Evolutionary conservation across 2,797 vertebrate species (phyloP), one percentile per base, ranked within the genome.

Genomic region (Pampus argenteus): DNA sequence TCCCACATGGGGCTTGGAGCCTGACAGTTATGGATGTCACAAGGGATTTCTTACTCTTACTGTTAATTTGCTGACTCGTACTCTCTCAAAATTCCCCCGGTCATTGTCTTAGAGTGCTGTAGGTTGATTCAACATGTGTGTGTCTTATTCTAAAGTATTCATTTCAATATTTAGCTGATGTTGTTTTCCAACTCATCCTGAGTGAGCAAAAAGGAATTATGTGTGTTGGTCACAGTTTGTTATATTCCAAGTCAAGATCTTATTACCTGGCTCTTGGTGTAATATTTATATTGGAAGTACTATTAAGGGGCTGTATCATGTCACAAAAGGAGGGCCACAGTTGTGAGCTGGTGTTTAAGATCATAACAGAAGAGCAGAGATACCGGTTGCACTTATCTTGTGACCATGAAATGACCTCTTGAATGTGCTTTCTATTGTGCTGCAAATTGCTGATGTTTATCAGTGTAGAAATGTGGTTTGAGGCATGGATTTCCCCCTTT

Each of bases 361-460:
- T 51, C 31, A 55, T 1, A 23, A 9, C 38, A 56, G 54, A 62
- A 1, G 14, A 9, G 54, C 58, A 28, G 69, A 40, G 36, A 59
- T 3, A 9, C 7, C 22, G 47, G 17, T 26, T 11, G 7, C 23
- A 18, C 42, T 62, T 44, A 50, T 74, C 42, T 51, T 4, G 2
- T 31, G 60, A 78, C 60, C 61, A 11, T 66, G 23, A 70, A 45
- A 55, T 11, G 25, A 61, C 66, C 60, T 67, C 26, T 9, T 57
- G 2, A 40, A 18, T 54, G 51, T n/a, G 25, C 18, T 74, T 25
- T 25, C 25, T 25, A 47, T 29, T n/a, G 18, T 17, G 9, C 51
- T 68, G 14, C 34, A 47, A 49, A 58, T 52, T 25, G 8, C 52
- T 66, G 67, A 77, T 78, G 61, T 56, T 67, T 29, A 75, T 79